A percentile compares a stretch with the other conserved stretches of the same genome.
Conservation (phyloP, 2,888 invertebrate species). For the Caenorhabditis macrosperma region DNA sequence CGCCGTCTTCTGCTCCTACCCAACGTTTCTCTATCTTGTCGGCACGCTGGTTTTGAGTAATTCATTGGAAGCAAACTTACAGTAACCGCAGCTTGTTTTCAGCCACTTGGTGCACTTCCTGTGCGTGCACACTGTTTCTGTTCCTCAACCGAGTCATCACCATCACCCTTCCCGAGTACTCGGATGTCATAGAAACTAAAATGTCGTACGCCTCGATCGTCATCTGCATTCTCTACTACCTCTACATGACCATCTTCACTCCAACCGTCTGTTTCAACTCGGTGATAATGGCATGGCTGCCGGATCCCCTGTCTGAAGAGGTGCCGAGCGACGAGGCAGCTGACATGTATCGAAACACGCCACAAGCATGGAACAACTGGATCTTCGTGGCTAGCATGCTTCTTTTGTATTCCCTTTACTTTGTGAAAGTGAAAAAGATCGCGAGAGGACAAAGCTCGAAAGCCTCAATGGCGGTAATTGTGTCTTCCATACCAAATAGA, state of each 20-base stretch:
- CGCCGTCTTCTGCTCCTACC: slow-evolving; percentile 30
- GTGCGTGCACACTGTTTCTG: slow-evolving; percentile 23
- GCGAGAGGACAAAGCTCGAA: slow-evolving; percentile 45
- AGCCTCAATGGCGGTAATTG: slow-evolving; percentile 12
- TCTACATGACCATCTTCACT: slow-evolving; percentile 20
- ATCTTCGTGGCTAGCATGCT: slow-evolving; percentile 39
- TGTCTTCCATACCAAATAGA: background rate
- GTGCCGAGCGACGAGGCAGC: background rate
- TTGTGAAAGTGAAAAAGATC: slow-evolving; percentile 21
- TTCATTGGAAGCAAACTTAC: no score
- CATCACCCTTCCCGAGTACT: slow-evolving; percentile 18
- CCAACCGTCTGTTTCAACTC: slow-evolving; percentile 33
- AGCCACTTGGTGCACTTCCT: slow-evolving; percentile 32
- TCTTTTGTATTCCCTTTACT: slow-evolving; percentile 25
- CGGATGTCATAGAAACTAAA: slow-evolving; percentile 9
- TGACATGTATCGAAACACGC: slow-evolving; percentile 20
- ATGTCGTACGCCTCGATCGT: slow-evolving; percentile 7
- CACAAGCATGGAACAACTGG: slow-evolving; percentile 46
- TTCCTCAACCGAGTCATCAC: slow-evolving; percentile 25
- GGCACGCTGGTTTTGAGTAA: slow-evolving; percentile 13
- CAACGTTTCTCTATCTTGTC: slow-evolving; percentile 9
- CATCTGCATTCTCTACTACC: slow-evolving; percentile 1
- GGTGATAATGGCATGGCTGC: slow-evolving; percentile 20
- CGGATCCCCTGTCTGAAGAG: slow-evolving; percentile 14
- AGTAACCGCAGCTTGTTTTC: no score